A percentile compares a stretch with the other conserved stretches of the same genome.
Conservation (phyloP, 2,797 vertebrate genomes). For the Ceryle rudis region DNA sequence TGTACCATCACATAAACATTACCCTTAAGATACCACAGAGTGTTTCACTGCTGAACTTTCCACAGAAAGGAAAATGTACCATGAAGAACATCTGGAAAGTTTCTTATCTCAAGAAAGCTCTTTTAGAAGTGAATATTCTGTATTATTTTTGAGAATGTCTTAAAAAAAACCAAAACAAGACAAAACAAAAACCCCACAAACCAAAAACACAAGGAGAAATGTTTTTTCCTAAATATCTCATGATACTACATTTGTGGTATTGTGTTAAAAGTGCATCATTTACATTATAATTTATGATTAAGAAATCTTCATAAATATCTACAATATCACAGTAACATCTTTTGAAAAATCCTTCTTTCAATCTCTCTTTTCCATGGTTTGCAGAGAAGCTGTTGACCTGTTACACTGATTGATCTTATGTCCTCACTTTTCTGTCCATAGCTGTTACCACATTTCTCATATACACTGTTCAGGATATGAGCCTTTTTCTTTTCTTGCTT, state of each 20-base stretch:
- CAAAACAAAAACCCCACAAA: too few species aligned
- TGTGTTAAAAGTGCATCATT: too few species aligned
- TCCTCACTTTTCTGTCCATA: background rate
- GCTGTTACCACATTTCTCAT: background rate
- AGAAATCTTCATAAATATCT: background rate
- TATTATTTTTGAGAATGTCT: background rate
- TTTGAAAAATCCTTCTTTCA: background rate
- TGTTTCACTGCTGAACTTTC: background rate
- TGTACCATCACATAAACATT: background rate
- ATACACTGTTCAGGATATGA: background rate
- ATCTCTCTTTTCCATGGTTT: background rate
- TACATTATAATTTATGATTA: background rate
- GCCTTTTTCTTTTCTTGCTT: background rate
- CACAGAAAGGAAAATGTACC: background rate
- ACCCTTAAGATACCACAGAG: background rate
- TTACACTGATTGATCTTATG: accelerated
- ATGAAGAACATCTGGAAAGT: background rate
- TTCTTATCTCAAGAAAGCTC: background rate
- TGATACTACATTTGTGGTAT: background rate
- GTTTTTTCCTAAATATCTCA: background rate
- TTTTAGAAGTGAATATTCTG: background rate
- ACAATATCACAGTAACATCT: background rate
- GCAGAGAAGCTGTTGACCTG: background rate
- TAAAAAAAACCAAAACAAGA: background rate
- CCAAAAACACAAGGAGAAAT: background rate